Evolutionary conservation across 2,113 vertebrate genomes (phyloP).

Genomic region (Laticauda laticaudata): DNA sequence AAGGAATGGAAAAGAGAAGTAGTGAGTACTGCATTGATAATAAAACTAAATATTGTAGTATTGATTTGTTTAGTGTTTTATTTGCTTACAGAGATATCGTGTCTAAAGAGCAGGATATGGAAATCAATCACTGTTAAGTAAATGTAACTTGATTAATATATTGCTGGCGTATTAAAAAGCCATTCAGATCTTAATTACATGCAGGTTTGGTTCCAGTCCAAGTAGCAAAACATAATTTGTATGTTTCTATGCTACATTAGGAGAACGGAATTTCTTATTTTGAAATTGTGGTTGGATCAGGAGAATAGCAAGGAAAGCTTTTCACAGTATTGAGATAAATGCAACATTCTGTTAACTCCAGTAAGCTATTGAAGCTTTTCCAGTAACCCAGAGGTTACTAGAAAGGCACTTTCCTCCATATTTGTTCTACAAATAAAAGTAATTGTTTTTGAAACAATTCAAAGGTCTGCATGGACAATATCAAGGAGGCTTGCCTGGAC

Average conservation of each 20-base stretch:
- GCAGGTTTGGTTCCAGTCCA: not conserved
- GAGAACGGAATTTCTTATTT: not conserved
- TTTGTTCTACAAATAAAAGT: not conserved
- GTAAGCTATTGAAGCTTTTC: not conserved
- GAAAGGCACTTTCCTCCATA: not conserved
- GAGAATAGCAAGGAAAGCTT: not conserved
- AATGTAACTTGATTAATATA: conserved; percentile 8
- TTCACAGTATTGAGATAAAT: not conserved
- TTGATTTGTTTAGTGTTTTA: not conserved
- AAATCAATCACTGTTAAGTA: not conserved
- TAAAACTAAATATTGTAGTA: not conserved
- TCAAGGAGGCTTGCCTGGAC: not conserved
- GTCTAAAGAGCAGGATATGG: not conserved
- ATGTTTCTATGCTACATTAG: not conserved
- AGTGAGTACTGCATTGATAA: not conserved
- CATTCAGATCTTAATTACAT: not conserved
- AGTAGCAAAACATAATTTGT: not conserved
- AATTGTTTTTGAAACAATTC: not conserved
- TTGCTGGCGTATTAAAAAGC: not conserved
- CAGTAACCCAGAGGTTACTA: not conserved
- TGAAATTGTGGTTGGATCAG: not conserved
- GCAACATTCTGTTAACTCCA: not conserved
- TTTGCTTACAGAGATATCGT: not conserved
- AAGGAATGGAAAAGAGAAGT: not conserved
- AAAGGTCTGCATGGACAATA: not conserved